Evolutionary conservation across 2,888 invertebrate genomes (phyloP).

Genomic region (Aethes cnicana): DNA sequence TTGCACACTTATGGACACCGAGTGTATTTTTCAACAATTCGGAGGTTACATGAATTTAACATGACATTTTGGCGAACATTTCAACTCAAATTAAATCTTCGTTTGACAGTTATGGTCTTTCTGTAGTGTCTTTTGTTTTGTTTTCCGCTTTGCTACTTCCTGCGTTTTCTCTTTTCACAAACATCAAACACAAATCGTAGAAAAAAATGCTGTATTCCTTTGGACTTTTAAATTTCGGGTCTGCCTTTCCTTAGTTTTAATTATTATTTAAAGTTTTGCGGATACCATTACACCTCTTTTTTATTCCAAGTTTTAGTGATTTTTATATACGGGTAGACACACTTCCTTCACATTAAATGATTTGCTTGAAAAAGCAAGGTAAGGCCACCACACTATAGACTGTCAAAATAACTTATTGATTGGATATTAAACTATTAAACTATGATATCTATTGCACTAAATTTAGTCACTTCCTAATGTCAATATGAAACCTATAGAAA

Average conservation of each 20-base stretch:
- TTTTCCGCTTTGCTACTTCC: constrained; percentile 39
- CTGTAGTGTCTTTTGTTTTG: constrained; percentile 37
- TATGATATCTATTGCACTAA: constrained; percentile 25
- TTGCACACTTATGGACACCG: constrained; percentile 33
- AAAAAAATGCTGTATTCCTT: constrained; percentile 26
- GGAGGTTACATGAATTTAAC: constrained; percentile 3
- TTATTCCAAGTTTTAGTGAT: constrained; percentile 17
- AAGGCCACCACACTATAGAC: constrained; percentile 1
- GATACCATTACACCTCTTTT: constrained; percentile 26
- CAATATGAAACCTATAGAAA: constrained; percentile 25
- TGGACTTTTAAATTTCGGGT: constrained; percentile 39
- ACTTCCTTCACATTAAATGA: constrained; percentile 11
- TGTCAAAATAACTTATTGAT: constrained; percentile 1
- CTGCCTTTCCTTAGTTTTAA: constrained; percentile 45
- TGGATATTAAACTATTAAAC: background rate
- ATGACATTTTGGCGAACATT: constrained; percentile 4
- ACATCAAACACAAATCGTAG: constrained; percentile 64
- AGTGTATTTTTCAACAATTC: constrained; percentile 3
- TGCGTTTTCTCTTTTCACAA: constrained; percentile 79
- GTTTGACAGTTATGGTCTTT: constrained; percentile 17
- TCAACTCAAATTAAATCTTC: constrained; percentile 8
- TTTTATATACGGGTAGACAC: constrained; percentile 18
- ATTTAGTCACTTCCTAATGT: constrained; percentile 30
- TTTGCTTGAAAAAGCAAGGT: constrained; percentile 9
- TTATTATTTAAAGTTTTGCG: constrained; percentile 31